These are phyloP conservation scores for Thymelicus acteon DNA, from an alignment of 2,888 invertebrate genomes.

Conservation along the genomic window DNA sequence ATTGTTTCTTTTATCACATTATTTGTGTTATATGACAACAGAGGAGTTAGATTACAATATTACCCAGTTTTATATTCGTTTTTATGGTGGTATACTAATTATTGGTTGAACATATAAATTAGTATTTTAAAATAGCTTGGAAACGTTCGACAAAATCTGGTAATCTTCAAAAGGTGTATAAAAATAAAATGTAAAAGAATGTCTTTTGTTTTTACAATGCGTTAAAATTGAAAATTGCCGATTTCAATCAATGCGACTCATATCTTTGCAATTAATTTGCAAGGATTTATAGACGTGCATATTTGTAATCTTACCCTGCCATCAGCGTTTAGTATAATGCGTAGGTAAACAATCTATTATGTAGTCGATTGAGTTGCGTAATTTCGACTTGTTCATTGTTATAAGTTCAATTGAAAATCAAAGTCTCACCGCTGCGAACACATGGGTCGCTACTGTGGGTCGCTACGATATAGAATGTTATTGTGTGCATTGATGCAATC, in stretches of 20 bases:
- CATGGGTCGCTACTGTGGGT: constrained; percentile 1
- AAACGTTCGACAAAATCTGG: too few species aligned
- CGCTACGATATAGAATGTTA: constrained; percentile 20
- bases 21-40: too few species aligned
- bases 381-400: constrained; percentile 22
- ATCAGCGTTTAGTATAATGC: constrained; percentile 5
- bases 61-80: too few species aligned
- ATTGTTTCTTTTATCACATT: too few species aligned
- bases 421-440: constrained; percentile 28
- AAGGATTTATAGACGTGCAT: not conserved
- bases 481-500: constrained; percentile 23
- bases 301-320: not conserved
- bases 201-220: too few species aligned
- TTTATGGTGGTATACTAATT: too few species aligned
- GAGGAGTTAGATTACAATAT: too few species aligned
- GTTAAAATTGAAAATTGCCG: not conserved
- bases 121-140: too few species aligned
- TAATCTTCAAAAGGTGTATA: too few species aligned
- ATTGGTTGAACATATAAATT: too few species aligned
- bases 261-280: not conserved
- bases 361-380: constrained; percentile 16
- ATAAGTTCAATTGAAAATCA: constrained; percentile 25
- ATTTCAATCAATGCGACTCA: not conserved
- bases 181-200: too few species aligned
- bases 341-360: constrained; percentile 22